These are phyloP conservation scores for Anas platyrhynchos DNA, from an alignment of 2,113 vertebrate genomes.

Conservation along the genomic window DNA sequence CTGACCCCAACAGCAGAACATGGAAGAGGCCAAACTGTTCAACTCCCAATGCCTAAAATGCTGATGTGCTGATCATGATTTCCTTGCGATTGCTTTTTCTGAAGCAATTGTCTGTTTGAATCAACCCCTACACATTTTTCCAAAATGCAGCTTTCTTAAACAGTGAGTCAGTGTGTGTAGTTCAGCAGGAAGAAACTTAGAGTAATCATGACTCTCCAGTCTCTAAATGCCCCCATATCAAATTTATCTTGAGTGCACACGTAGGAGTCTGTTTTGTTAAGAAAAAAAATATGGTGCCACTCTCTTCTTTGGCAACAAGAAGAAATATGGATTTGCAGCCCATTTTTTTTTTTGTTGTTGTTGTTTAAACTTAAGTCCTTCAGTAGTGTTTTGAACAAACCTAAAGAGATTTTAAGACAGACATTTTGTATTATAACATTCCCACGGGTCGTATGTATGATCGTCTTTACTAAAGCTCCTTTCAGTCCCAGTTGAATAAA, in stretches of 20 bases:
- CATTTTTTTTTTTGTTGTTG: neutral
- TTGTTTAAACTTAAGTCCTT: constrained; percentile 76
- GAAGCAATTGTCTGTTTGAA: neutral
- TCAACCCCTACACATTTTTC: neutral
- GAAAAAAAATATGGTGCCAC: constrained; percentile 65
- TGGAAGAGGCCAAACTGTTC: neutral
- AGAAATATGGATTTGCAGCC: constrained; percentile 73
- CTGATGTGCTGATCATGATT: neutral
- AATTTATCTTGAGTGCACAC: constrained; percentile 40
- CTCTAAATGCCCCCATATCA: constrained; percentile 5
- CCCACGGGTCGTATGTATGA: constrained; percentile 75
- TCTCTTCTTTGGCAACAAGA: constrained; percentile 68
- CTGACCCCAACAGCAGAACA: neutral
- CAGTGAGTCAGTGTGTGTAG: neutral
- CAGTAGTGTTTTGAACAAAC: constrained; percentile 78
- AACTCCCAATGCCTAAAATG: neutral
- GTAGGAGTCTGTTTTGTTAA: constrained; percentile 72
- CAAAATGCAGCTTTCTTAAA: neutral
- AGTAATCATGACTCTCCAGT: neutral
- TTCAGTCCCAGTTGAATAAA: constrained; percentile 83
- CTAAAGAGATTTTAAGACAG: constrained; percentile 82
- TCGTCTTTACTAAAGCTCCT: constrained; percentile 82
- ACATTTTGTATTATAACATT: constrained; percentile 77
- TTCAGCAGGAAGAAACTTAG: neutral
- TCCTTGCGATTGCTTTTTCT: neutral